Conservation (phyloP, 2,113 vertebrate genomes). For the Coryphaenoides rupestris region DNA sequence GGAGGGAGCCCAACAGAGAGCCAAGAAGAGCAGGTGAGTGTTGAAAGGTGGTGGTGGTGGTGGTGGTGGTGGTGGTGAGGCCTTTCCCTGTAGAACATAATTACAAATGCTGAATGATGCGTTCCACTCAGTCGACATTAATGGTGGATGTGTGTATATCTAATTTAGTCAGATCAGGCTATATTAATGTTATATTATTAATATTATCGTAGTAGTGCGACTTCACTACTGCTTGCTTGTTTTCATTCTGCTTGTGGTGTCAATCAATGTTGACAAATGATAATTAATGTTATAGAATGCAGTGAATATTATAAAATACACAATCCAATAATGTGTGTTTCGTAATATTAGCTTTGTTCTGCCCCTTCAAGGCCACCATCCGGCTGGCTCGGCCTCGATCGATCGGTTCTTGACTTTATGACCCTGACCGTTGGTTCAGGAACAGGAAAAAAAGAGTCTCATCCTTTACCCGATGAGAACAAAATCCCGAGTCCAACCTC, state of each 20-base stretch:
- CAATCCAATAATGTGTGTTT: too few species aligned
- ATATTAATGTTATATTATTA: too few species aligned
- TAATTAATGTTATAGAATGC: too few species aligned
- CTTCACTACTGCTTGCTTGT: too few species aligned
- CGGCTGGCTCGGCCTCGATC: slow-evolving; percentile 88
- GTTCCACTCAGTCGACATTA: too few species aligned
- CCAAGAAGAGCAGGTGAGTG: slow-evolving; percentile 75
- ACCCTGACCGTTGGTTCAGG: slow-evolving; percentile 81
- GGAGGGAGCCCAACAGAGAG: slow-evolving; percentile 45
- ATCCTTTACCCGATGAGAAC: slow-evolving; percentile 12
- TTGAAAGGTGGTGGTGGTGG: not conserved
- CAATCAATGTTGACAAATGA: too few species aligned
- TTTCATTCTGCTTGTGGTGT: too few species aligned
- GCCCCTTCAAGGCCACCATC: slow-evolving; percentile 80
- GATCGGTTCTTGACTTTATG: slow-evolving; percentile 83
- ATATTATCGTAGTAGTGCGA: too few species aligned
- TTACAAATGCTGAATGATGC: not conserved
- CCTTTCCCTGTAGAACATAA: not conserved
- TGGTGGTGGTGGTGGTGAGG: not conserved
- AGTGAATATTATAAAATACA: too few species aligned
- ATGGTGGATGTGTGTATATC: too few species aligned
- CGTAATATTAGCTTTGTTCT: not conserved
- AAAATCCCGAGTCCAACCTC: not conserved
- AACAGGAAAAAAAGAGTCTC: slow-evolving; percentile 71
- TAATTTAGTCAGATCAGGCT: too few species aligned